Evolutionary conservation across 1,140 invertebrate genomes (phyloP).

Genomic region (Drosophila parvula): DNA sequence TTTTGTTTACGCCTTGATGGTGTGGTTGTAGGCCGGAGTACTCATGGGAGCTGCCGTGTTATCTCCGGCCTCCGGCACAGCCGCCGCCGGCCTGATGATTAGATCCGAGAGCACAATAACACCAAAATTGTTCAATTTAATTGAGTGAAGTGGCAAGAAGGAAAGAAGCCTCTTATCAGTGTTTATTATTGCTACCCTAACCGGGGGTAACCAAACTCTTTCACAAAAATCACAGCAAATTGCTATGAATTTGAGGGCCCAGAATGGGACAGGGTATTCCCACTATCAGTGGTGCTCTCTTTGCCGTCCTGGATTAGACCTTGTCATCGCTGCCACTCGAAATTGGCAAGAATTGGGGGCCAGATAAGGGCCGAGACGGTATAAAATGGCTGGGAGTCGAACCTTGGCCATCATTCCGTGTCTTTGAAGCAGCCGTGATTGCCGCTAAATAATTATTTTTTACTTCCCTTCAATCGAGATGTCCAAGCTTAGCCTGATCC

Average conservation of each 20-base stretch:
- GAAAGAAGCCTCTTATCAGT: constrained; percentile 16
- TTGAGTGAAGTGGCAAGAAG: constrained; percentile 59
- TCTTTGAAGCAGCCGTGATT: constrained; percentile 41
- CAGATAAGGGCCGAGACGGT: constrained; percentile 53
- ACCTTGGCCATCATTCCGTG: constrained; percentile 54
- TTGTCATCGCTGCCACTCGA: constrained; percentile 58
- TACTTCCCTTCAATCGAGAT: constrained; percentile 14
- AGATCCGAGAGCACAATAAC: constrained; percentile 42
- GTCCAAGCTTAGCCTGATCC: constrained; percentile 62
- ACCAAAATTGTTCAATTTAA: constrained; percentile 74
- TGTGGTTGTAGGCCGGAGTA: not conserved
- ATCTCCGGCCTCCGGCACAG: constrained; percentile 20
- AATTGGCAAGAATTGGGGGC: constrained; percentile 69
- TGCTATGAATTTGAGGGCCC: no score
- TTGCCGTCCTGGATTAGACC: constrained; percentile 54
- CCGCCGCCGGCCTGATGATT: constrained; percentile 32
- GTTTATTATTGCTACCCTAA: constrained; percentile 33
- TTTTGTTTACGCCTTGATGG: constrained; percentile 3
- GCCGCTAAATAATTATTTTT: constrained; percentile 3
- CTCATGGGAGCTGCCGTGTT: constrained; percentile 8
- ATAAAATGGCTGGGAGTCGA: constrained; percentile 61
- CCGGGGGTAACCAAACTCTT: not conserved
- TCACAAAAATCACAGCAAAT: no score
- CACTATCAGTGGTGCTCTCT: not conserved
- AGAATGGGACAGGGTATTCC: not conserved